phyloP scores from a whole-genome alignment of 1,140 invertebrate genomes.

The Achroia grisella region DNA sequence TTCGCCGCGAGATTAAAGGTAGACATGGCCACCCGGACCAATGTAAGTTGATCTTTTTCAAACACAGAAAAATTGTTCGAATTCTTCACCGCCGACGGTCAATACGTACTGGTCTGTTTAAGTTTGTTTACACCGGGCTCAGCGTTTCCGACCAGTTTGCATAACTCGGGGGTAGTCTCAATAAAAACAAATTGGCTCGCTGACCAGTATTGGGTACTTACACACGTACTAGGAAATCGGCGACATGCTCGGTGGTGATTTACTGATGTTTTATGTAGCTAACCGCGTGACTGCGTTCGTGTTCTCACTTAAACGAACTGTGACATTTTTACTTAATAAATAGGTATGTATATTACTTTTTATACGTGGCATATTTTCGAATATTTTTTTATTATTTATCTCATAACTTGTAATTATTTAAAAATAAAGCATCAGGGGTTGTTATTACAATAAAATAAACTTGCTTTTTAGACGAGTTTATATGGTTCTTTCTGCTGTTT shows the following conservation, averaged over 20 bases:
- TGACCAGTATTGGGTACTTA: conserved; percentile 57
- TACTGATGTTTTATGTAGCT: conserved; percentile 41
- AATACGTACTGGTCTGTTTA: conserved; percentile 33
- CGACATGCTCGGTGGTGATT: conserved; percentile 57
- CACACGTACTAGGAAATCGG: conserved; percentile 65
- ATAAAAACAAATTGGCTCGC: conserved; percentile 69
- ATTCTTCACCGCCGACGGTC: conserved; percentile 20
- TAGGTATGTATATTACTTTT: no score
- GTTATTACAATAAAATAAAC: no score
- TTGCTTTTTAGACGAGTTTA: no score
- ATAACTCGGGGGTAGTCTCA: conserved; percentile 67
- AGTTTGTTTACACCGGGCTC: conserved; percentile 64
- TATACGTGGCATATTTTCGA: no score
- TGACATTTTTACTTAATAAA: no score
- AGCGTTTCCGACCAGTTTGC: conserved; percentile 66
- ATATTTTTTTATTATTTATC: no score
- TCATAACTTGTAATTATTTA: no score
- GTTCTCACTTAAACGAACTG: no score
- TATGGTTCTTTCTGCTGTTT: no score
- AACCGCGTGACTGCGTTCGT: background rate
- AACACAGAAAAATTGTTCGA: no score
- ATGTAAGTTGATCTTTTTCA: conserved; percentile 18
- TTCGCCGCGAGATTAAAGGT: conserved; percentile 59
- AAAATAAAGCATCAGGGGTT: no score
- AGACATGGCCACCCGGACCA: conserved; percentile 26